Evolutionary conservation across 2,113 vertebrate genomes (phyloP), one percentile per base, ranked within the genome.

Genomic region (Cygnus buccinator): DNA sequence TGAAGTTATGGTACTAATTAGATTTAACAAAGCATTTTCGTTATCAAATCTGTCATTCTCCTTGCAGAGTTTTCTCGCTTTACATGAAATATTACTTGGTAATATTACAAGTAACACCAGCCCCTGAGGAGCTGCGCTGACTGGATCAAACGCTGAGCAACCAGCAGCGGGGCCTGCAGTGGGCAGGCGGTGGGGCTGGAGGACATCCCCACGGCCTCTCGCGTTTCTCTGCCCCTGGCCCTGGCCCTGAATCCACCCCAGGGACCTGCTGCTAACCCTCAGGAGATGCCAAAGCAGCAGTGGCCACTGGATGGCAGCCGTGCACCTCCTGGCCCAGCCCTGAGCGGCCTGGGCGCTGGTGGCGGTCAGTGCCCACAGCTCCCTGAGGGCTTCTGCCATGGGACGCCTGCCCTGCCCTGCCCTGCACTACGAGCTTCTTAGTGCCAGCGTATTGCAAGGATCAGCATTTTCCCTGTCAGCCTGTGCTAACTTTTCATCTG

Each of bases 381-480:
- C 26, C 43, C 52, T 7, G 20, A 0, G 0, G 31, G 17, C 19
- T 58, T 46, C 22, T 3, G 1, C 28, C 3, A 0, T 2, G 39
- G 43, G 18, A 26, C 2, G 18, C 0, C 2, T 1, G 3, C 1
- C 6, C 9, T 1, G 3, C 1, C 6, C 9, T 14, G 62, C 0
- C 4, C 18, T 4, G 14, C 35, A 9, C 3, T 6, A 12, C 6
- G 5, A 21, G 9, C 9, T 14, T 35, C 4, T 0, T 21, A 13
- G 19, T 10, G 46, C 16, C 39, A 6, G 1, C 15, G 20, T 35
- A 6, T 10, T 29, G 44, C 15, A 58, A 52, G 26, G 26, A 62
- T 3, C 6, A n/a, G 6, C 3, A 2, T 16, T 72, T 74, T 41
- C 17, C 55, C 9, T 72, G 43, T 29, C 3, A 0, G 13, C 5